A percentile compares a stretch with the other conserved stretches of the same genome.
Evolutionary conservation across 1,140 invertebrate genomes (phyloP).

Genomic region (Drosophila pectinifera): DNA sequence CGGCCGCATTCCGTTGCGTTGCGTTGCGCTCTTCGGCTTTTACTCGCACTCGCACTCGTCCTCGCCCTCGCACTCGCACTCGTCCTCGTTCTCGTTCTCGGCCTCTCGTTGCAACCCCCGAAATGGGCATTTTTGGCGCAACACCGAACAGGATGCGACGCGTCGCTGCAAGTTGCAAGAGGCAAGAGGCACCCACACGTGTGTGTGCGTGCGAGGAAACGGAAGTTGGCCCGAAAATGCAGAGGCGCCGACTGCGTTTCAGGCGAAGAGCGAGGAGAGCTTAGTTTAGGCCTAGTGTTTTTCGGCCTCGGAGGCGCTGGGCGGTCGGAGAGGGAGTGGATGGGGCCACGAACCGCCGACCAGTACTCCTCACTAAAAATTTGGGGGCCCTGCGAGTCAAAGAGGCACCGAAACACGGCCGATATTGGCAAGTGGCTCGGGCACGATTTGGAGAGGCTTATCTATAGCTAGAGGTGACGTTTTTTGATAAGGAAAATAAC

Average conservation of each 20-base stretch:
- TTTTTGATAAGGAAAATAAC: neutral
- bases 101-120: constrained; percentile 66
- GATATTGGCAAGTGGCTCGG: constrained; percentile 9
- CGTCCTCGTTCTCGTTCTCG: constrained; percentile 27
- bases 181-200: constrained; percentile 29
- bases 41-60: constrained; percentile 30
- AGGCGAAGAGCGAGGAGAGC: constrained; percentile 25
- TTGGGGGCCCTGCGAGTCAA: neutral
- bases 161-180: constrained; percentile 46
- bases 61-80: constrained; percentile 17
- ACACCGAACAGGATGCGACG: constrained; percentile 19
- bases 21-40: constrained; percentile 33
- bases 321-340: neutral
- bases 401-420: constrained; percentile 8
- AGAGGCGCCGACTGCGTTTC: constrained; percentile 17
- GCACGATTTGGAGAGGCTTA: constrained; percentile 6
- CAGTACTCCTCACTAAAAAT: constrained; percentile 12
- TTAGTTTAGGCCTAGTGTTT: constrained; percentile 44
- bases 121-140: constrained; percentile 54
- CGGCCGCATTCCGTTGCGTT: constrained; percentile 73
- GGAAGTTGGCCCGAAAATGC: constrained; percentile 50
- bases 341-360: constrained; percentile 8
- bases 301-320: constrained; percentile 27
- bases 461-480: neutral
- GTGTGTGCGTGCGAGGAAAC: constrained; percentile 52